Evolutionary conservation across 2,888 invertebrate genomes (phyloP).

Genomic region (Notocelia uddmanniana): DNA sequence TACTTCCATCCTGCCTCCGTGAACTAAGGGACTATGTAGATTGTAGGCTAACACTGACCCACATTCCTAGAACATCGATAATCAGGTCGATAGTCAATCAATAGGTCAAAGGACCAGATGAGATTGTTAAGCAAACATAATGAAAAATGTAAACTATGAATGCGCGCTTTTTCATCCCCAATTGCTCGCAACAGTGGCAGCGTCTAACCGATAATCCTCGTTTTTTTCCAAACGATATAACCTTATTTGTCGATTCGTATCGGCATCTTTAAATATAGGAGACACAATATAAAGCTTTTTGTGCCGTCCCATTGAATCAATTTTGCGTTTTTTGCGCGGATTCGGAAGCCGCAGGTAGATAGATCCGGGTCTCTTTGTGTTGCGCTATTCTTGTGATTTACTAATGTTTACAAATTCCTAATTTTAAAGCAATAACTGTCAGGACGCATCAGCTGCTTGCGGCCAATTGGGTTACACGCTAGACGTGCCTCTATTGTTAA

Average conservation of each 20-base stretch:
- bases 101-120: constrained; percentile 57
- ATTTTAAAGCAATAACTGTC: constrained; percentile 82
- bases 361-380: constrained; percentile 82
- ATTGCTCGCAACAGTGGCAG: constrained; percentile 54
- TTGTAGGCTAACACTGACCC: constrained; percentile 73
- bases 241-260: constrained; percentile 77
- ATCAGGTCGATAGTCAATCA: constrained; percentile 75
- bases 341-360: constrained; percentile 86
- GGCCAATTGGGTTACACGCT: constrained; percentile 71
- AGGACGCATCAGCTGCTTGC: constrained; percentile 76
- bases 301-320: constrained; percentile 76
- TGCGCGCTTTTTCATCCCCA: constrained; percentile 49
- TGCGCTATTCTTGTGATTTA: constrained; percentile 68
- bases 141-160: constrained; percentile 27
- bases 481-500: constrained; percentile 51
- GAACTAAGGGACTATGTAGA: constrained; percentile 32
- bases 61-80: constrained; percentile 66
- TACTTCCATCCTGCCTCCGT: constrained; percentile 72
- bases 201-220: constrained; percentile 70
- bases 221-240: constrained; percentile 79
- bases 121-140: constrained; percentile 52
- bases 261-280: constrained; percentile 79
- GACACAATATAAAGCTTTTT: constrained; percentile 76
- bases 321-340: constrained; percentile 78
- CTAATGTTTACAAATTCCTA: constrained; percentile 82